phyloP scores from a whole-genome alignment of 2,888 invertebrate genomes.

The Acanthoscelides obtectus region DNA sequence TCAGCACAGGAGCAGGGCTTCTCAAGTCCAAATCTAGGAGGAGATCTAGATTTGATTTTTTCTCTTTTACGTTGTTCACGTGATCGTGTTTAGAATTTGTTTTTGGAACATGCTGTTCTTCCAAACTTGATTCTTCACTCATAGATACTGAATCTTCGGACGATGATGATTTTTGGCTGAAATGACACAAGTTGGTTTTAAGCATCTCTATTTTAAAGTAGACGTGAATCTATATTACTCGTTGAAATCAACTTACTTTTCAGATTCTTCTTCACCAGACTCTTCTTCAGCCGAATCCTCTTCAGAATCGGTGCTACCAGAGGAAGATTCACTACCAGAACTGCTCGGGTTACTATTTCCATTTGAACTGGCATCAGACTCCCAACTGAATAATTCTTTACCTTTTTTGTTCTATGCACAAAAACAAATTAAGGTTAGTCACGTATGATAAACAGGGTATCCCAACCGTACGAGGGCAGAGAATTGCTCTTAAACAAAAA shows the following conservation, averaged over 20 bases:
- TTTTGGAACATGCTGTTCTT: slow-evolving; percentile 19
- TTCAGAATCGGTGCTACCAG: slow-evolving; percentile 28
- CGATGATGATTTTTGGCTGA: slow-evolving; percentile 19
- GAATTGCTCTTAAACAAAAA: too few relatives aligned
- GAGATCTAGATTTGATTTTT: slow-evolving; percentile 70
- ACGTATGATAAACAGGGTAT: too few relatives aligned
- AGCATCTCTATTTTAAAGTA: too few relatives aligned
- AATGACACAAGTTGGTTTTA: too few relatives aligned
- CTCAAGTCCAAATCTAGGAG: slow-evolving; percentile 73
- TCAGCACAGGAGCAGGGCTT: slow-evolving; percentile 70
- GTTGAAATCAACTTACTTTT: slow-evolving; percentile 16
- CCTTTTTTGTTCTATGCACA: slow-evolving; percentile 29
- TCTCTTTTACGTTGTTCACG: slow-evolving; percentile 25
- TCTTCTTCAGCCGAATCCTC: slow-evolving; percentile 28
- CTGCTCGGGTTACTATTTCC: slow-evolving; percentile 40
- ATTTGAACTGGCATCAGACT: slow-evolving; percentile 40
- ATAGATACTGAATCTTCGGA: slow-evolving; percentile 26
- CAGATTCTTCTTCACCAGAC: slow-evolving; percentile 27
- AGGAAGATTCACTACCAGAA: slow-evolving; percentile 35
- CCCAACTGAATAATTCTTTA: slow-evolving; percentile 38
- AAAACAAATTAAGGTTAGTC: slow-evolving; percentile 3
- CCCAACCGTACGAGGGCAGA: too few relatives aligned
- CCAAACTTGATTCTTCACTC: slow-evolving; percentile 19
- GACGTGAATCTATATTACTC: too few relatives aligned
- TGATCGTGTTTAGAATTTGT: slow-evolving; percentile 27